These are phyloP conservation scores for Calypte anna DNA, from an alignment of 2,113 vertebrate species.

Conservation along the genomic window DNA sequence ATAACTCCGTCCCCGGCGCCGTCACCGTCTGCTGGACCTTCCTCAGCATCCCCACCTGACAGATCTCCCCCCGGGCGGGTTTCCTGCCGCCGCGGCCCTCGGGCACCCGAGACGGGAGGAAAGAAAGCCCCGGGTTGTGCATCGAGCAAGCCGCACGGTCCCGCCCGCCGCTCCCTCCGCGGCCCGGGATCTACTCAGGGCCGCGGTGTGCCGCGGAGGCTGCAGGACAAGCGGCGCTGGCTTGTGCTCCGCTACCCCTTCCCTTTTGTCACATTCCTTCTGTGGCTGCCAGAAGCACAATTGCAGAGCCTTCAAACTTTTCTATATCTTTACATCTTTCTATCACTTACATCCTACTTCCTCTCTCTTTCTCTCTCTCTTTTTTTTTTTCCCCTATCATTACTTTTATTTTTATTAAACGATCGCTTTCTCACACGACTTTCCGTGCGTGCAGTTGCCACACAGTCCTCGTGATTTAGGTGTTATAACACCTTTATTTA, in stretches of 20 bases:
- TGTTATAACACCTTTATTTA: slow-evolving; percentile 53
- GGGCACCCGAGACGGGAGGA: not conserved
- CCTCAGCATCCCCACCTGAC: not conserved
- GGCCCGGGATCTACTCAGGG: not conserved
- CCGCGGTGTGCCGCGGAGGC: not conserved
- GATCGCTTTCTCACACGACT: not conserved
- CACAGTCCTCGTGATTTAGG: not conserved
- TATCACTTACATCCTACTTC: not conserved
- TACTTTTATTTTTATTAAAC: not conserved
- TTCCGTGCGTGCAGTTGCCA: not conserved
- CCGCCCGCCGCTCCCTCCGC: not conserved
- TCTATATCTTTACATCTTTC: not conserved
- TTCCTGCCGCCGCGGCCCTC: too few species aligned
- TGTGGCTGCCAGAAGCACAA: not conserved
- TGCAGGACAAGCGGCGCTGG: not conserved
- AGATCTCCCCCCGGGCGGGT: not conserved
- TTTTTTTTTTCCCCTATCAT: not conserved
- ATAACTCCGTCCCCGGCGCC: not conserved
- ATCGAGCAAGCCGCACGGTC: fast-evolving
- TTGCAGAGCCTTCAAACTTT: not conserved
- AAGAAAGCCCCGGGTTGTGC: not conserved
- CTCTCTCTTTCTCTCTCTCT: too few species aligned
- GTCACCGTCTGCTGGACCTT: not conserved
- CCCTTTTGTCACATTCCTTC: not conserved
- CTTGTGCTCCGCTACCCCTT: not conserved